phyloP scores from a whole-genome alignment of 2,113 vertebrate genomes.

The Xerus inauris region DNA sequence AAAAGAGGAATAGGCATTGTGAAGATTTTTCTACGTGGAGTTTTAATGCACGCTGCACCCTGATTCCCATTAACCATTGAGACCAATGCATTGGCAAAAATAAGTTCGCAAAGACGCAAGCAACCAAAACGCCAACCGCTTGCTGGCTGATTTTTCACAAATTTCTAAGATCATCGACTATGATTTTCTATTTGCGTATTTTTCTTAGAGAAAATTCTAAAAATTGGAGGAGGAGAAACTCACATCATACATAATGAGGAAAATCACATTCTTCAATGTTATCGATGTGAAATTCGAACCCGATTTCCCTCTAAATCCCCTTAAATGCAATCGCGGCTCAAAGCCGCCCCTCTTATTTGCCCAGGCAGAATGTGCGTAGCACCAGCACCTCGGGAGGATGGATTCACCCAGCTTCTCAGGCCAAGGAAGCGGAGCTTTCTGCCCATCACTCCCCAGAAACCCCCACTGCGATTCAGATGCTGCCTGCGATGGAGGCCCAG shows the following conservation, averaged over 20 bases:
- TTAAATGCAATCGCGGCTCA: conserved; percentile 69
- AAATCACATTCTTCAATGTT: background rate
- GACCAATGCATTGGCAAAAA: conserved; percentile 30
- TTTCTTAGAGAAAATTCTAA: conserved; percentile 49
- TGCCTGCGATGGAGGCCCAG: conserved; percentile 52
- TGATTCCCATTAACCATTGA: background rate
- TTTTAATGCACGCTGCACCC: background rate
- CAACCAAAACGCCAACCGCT: conserved; percentile 38
- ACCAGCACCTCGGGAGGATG: conserved; percentile 30
- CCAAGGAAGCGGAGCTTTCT: conserved; percentile 69
- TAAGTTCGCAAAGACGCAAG: conserved; percentile 33
- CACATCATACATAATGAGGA: background rate
- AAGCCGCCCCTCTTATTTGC: conserved; percentile 9
- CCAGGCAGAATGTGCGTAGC: conserved; percentile 41
- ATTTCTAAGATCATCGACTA: conserved; percentile 35
- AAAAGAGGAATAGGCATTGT: background rate
- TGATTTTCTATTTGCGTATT: conserved; percentile 49
- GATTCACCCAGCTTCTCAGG: conserved; percentile 55
- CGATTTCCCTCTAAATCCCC: conserved; percentile 8
- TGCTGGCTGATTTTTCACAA: conserved; percentile 17
- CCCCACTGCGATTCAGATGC: conserved; percentile 72
- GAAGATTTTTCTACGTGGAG: conserved; percentile 17
- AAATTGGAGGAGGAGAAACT: conserved; percentile 17
- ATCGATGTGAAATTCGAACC: background rate
- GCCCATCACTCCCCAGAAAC: conserved; percentile 65